These are phyloP conservation scores for Enteromius unitaeniatus DNA, from an alignment of 2,797 vertebrate genomes.

Conservation along the genomic window DNA sequence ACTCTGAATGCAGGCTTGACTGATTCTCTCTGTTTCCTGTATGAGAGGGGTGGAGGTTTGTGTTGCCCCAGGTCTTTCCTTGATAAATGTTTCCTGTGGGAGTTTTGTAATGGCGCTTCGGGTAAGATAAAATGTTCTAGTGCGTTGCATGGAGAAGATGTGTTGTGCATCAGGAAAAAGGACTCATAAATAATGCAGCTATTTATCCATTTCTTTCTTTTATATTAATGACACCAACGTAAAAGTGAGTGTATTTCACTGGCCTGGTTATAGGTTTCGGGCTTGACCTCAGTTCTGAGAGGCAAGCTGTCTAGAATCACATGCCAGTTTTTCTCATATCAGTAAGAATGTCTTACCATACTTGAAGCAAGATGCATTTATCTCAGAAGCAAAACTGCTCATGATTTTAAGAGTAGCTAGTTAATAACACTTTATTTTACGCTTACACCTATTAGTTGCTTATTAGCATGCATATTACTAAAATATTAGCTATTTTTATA, in stretches of 20 bases:
- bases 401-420: neutral
- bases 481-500: too few relatives aligned
- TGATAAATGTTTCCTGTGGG: constrained; percentile 52
- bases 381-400: neutral
- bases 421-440: too few relatives aligned
- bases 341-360: neutral
- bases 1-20: constrained; percentile 20
- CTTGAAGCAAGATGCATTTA: constrained; percentile 8
- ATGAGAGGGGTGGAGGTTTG: constrained; percentile 2
- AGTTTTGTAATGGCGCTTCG: constrained; percentile 14
- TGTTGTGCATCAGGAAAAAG: constrained; percentile 69
- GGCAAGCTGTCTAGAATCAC: neutral
- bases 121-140: constrained; percentile 61
- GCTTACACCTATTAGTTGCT: neutral
- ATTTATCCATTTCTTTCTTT: constrained; percentile 71
- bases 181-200: constrained; percentile 77
- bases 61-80: constrained; percentile 16
- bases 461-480: neutral
- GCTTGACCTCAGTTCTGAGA: neutral
- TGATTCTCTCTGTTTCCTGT: constrained; percentile 16
- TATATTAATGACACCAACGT: constrained; percentile 74
- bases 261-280: constrained; percentile 33
- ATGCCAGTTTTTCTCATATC: neutral
- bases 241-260: constrained; percentile 65
- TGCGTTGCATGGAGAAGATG: constrained; percentile 60